These are phyloP conservation scores for Podotricha telesiphe DNA, from an alignment of 2,888 invertebrate genomes.

Conservation along the genomic window DNA sequence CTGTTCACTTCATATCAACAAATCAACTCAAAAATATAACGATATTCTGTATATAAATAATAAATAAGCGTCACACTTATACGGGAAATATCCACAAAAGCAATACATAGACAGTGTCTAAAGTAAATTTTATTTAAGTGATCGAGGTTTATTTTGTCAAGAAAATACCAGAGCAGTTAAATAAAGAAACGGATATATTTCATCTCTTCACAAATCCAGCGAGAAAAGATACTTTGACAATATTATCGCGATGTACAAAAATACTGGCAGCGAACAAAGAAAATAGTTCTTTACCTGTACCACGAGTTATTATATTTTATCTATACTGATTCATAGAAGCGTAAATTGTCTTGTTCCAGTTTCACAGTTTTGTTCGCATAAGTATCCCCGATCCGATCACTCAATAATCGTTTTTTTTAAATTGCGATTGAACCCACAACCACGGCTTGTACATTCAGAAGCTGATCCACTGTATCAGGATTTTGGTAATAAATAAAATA, in stretches of 20 bases:
- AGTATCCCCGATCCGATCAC: no score
- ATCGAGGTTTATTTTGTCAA: conserved; percentile 8
- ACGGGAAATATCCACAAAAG: background rate
- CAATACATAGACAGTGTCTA: background rate
- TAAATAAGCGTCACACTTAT: background rate
- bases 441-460: no score
- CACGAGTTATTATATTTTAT: background rate
- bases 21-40: background rate
- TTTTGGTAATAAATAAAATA: no score
- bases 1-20: background rate
- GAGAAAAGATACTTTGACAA: conserved; percentile 58
- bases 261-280: conserved; percentile 62
- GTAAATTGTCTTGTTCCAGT: background rate
- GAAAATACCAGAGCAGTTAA: conserved; percentile 45
- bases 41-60: background rate
- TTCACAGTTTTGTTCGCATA: background rate
- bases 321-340: background rate
- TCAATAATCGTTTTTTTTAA: no score
- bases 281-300: conserved; percentile 23
- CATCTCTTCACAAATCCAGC: conserved; percentile 61
- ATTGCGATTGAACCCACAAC: no score
- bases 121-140: conserved; percentile 5
- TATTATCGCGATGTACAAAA: conserved; percentile 63
- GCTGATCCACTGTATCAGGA: no score
- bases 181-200: conserved; percentile 62